Conservation (phyloP, 2,113 vertebrate genomes). For the Myotis lucifugus region DNA sequence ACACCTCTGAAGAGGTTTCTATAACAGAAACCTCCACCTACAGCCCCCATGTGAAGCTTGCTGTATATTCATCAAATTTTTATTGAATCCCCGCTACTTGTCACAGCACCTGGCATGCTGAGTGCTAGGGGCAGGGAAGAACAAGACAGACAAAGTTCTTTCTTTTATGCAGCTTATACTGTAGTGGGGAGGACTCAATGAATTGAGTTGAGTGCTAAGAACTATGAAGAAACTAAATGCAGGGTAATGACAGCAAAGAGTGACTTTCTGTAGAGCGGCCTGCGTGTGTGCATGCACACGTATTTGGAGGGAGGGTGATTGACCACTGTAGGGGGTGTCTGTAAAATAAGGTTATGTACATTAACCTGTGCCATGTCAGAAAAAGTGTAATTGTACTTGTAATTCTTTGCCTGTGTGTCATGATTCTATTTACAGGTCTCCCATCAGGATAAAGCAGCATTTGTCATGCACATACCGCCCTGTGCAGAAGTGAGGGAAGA, state of each 20-base stretch:
- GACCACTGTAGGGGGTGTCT: neutral
- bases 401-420: no score
- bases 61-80: neutral
- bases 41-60: neutral
- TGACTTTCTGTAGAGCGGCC: neutral
- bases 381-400: no score
- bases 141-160: no score
- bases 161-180: neutral
- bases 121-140: no score
- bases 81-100: no score
- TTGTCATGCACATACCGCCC: no score
- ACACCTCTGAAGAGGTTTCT: neutral
- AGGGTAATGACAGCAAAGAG: neutral
- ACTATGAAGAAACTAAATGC: neutral
- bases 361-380: neutral
- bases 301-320: neutral
- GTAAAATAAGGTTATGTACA: rapidly evolving
- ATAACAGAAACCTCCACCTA: neutral
- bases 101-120: no score
- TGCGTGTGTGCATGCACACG: neutral
- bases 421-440: no score
- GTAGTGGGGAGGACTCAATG: neutral
- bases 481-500: no score
- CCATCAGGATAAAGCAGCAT: no score
- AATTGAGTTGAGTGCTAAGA: neutral